Percentiles rank a stretch among this genome's conserved stretches.
Conservation (phyloP, 2,113 vertebrate species). For the Psephotus haematonotus region DNA sequence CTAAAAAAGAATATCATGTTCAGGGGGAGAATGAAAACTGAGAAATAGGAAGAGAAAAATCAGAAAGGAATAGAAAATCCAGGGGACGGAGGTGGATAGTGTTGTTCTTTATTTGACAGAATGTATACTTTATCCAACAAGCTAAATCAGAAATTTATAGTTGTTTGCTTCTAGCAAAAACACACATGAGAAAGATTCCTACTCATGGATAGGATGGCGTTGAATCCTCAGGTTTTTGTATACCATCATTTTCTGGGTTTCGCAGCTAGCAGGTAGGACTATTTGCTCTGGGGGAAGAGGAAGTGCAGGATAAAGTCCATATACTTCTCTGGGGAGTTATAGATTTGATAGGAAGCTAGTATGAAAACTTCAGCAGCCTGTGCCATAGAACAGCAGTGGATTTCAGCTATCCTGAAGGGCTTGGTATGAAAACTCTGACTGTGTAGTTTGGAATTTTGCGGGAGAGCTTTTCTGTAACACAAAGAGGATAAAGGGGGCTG, state of each 20-base stretch:
- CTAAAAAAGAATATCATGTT: conserved; percentile 34
- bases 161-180: conserved; percentile 64
- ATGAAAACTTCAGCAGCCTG: neutral
- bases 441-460: neutral
- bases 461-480: neutral
- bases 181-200: conserved; percentile 22
- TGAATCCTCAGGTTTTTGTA: neutral
- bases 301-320: conserved; percentile 31
- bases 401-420: conserved; percentile 25
- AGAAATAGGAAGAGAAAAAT: conserved; percentile 52
- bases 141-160: conserved; percentile 49
- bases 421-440: neutral
- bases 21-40: conserved; percentile 41
- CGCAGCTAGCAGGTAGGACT: neutral
- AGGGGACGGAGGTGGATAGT: conserved; percentile 48
- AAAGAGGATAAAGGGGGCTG: neutral
- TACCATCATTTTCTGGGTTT: conserved; percentile 28
- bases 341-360: neutral
- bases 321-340: conserved; percentile 8
- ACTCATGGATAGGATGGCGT: neutral
- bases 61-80: conserved; percentile 36
- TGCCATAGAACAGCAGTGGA: neutral
- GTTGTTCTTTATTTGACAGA: conserved; percentile 64
- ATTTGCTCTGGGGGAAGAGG: conserved; percentile 4
- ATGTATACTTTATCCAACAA: conserved; percentile 56